A percentile compares a stretch with the other conserved stretches of the same genome.
Conservation (phyloP, 2,888 invertebrate species). For the Drosophila diplacantha region DNA sequence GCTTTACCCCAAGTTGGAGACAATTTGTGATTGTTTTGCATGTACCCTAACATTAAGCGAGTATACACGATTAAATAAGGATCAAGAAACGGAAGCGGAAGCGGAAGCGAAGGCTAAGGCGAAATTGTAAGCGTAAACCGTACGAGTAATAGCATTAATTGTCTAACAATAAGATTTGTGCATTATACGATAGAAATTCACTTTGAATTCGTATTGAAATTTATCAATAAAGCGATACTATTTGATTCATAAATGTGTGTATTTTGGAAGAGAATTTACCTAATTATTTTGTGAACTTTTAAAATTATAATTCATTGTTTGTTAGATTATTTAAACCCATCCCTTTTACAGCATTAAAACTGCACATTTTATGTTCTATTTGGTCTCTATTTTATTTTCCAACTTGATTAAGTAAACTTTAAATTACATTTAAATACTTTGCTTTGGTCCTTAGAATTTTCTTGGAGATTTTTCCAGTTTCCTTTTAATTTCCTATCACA, state of each 20-base stretch:
- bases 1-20: constrained; percentile 51
- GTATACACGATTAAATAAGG: constrained; percentile 29
- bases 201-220: constrained; percentile 58
- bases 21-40: constrained; percentile 68
- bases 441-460: not conserved
- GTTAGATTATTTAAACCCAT: not conserved
- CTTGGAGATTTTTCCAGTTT: constrained; percentile 2
- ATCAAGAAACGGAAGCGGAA: constrained; percentile 12
- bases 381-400: not conserved
- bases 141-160: constrained; percentile 49
- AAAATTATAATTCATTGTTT: not conserved
- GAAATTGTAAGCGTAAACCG: constrained; percentile 31
- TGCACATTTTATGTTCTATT: too few species aligned
- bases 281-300: not conserved
- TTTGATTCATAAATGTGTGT: constrained; percentile 26
- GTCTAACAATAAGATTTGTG: constrained; percentile 58
- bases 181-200: constrained; percentile 55
- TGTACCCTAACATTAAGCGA: constrained; percentile 35
- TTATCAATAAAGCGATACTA: constrained; percentile 59
- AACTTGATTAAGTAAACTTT: not conserved
- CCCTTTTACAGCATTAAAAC: not conserved
- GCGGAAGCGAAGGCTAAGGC: constrained; percentile 9
- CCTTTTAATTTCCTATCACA: constrained; percentile 43
- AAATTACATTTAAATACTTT: not conserved
- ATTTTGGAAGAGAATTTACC: not conserved